phyloP scores from a whole-genome alignment of 2,888 invertebrate genomes.

The Cancer borealis region DNA sequence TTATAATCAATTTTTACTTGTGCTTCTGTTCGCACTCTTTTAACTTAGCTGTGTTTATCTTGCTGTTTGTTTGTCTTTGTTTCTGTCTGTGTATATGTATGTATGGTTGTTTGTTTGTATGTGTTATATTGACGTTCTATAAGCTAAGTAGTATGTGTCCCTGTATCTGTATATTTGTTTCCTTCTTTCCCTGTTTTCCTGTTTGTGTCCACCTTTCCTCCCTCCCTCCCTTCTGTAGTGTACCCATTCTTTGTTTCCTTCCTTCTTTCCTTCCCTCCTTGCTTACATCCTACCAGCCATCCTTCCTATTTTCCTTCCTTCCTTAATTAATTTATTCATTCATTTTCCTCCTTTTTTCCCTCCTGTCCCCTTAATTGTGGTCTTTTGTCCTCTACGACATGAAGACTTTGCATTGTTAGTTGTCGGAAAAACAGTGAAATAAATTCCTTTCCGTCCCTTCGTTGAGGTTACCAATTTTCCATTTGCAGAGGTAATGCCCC shows the following conservation, averaged over 20 bases:
- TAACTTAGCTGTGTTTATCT: neutral
- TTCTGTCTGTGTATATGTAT: too few species aligned
- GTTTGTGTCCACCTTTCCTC: neutral
- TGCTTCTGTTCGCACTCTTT: neutral
- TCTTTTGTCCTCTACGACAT: neutral
- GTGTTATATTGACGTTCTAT: neutral
- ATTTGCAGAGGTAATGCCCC: too few species aligned
- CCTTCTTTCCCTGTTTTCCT: neutral
- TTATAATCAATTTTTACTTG: neutral
- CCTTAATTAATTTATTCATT: too few species aligned
- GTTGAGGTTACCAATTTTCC: too few species aligned
- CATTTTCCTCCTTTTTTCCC: too few species aligned
- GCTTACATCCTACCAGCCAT: too few species aligned
- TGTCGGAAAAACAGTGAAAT: too few species aligned
- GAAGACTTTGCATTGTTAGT: too few species aligned
- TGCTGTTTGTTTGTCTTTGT: neutral
- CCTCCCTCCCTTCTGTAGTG: neutral
- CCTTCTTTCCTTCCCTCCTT: neutral
- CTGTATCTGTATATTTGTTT: neutral
- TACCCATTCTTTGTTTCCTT: neutral
- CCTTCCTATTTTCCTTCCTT: too few species aligned
- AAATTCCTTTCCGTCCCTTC: too few species aligned
- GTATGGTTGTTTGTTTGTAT: neutral
- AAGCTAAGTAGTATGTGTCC: too few species aligned
- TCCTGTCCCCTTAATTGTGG: neutral